phyloP scores from a whole-genome alignment of 2,888 invertebrate genomes.

The Listrodromus nycthemerus region DNA sequence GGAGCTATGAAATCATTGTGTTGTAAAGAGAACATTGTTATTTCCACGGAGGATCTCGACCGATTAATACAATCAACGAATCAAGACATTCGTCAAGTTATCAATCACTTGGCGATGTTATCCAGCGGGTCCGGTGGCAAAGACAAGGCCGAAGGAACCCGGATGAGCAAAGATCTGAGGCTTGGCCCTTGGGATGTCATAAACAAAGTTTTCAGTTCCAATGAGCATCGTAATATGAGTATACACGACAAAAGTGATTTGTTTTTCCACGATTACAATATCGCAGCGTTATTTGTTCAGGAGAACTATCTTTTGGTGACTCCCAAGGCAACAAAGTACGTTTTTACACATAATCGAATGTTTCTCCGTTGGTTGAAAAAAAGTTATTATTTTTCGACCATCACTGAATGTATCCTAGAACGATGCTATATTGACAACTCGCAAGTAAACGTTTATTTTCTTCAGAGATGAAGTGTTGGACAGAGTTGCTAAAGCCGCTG shows the following conservation, averaged over 20 bases:
- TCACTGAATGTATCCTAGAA: not conserved
- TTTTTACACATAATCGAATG: not conserved
- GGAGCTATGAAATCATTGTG: conserved; percentile 96
- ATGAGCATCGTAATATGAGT: conserved; percentile 91
- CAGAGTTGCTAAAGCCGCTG: conserved; percentile 92
- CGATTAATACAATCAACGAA: conserved; percentile 95
- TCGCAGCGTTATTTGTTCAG: conserved; percentile 98
- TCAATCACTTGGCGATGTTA: conserved; percentile 95
- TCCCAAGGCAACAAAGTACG: conserved; percentile 91
- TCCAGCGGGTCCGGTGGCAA: conserved; percentile 82
- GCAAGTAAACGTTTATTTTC: not conserved
- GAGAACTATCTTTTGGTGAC: conserved; percentile 96
- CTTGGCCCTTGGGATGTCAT: conserved; percentile 98
- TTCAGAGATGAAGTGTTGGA: conserved; percentile 87
- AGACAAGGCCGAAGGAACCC: conserved; percentile 76
- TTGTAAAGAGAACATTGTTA: conserved; percentile 94
- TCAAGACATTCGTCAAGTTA: conserved; percentile 96
- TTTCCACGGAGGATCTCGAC: conserved; percentile 90
- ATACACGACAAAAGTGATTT: conserved; percentile 94
- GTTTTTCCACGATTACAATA: conserved; percentile 98
- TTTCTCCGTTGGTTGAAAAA: not conserved
- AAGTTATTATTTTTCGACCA: not conserved
- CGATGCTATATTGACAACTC: not conserved
- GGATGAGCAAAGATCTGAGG: conserved; percentile 92
- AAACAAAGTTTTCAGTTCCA: conserved; percentile 93